Percentiles rank a stretch among this genome's conserved stretches.
Evolutionary conservation across 2,797 vertebrate species (phyloP).

Genomic region (Squalus acanthias): DNA sequence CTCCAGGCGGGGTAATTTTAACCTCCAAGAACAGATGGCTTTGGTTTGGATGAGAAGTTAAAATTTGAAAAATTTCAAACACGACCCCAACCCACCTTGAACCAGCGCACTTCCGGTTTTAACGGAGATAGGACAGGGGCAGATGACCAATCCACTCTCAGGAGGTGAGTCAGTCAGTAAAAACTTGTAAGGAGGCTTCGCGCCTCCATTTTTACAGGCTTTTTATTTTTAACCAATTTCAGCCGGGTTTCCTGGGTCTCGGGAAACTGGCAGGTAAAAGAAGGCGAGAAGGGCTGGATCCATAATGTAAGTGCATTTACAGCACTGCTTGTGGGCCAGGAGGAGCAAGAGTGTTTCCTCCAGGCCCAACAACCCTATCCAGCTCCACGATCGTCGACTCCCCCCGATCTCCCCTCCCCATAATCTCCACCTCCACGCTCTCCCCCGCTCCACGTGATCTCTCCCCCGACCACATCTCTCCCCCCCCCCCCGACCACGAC

Average conservation of each 20-base stretch:
- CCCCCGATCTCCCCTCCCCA: background rate
- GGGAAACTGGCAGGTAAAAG: background rate
- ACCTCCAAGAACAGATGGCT: no score
- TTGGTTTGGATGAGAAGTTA: background rate
- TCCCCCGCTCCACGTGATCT: background rate
- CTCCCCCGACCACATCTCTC: no score
- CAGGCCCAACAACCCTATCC: background rate
- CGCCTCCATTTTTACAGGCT: background rate
- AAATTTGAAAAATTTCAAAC: background rate
- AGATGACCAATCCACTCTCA: no score
- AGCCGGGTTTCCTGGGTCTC: background rate
- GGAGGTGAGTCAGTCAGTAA: no score
- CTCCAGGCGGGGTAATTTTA: no score
- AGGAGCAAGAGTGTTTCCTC: background rate
- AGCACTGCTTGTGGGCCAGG: background rate
- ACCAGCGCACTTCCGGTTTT: no score
- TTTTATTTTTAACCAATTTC: background rate
- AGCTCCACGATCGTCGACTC: background rate
- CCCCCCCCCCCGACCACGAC: no score
- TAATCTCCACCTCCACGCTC: background rate
- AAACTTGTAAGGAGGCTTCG: background rate
- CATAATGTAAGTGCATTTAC: background rate
- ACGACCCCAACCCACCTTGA: no score
- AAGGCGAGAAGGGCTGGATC: background rate
- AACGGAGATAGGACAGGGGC: no score